Evolutionary conservation across 2,797 vertebrate genomes (phyloP), one percentile per base, ranked within the genome.

Genomic region (Myotis planiceps): DNA sequence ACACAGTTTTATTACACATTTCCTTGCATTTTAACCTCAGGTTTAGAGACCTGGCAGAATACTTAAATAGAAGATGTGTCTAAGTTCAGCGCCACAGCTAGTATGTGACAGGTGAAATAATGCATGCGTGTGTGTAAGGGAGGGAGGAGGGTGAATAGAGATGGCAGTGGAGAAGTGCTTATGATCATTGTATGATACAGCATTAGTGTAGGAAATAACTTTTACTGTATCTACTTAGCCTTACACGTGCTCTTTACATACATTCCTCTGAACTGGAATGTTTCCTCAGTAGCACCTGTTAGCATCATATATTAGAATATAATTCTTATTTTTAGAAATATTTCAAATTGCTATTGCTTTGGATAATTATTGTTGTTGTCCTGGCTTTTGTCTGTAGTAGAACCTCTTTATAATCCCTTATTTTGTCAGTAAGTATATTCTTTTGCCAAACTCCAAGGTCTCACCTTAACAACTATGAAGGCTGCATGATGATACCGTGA

Each of bases 21-120:
- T 91, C 23, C 75, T 95, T 91, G 16, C 39, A 58, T 45, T 78
- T 85, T 88, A 60, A 60, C 34, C 7, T 95, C n/a, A 87, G 66
- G 12, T 76, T 88, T 95, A 93, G 74, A 87, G 16, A 82, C 18
- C 3, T 75, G 9, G n/a, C 29, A 66, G 23, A 87, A 63, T 4
- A 29, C 39, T 89, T 74, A 49, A 47, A 4, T 69, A 51, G 53
- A 84, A 60, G 19, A 71, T 12, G 23, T 92, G 42, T 3, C 32
- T 90, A 42, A 9, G 7, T 60, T 69, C 6, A 90, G 9, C 10
- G 29, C 92, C 15, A 63, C 23, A 92, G n/a, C 39, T 84, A 51
- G n/a, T 32, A 9, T 88, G 23, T n/a, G 29, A 37, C 63, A 32
- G 21, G 15, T 81, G 58, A 88, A 72, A 80, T 66, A 60, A 39